Evolutionary conservation across 2,888 invertebrate species (phyloP), one percentile per base, ranked within the genome.

Genomic region (Formica aserva): DNA sequence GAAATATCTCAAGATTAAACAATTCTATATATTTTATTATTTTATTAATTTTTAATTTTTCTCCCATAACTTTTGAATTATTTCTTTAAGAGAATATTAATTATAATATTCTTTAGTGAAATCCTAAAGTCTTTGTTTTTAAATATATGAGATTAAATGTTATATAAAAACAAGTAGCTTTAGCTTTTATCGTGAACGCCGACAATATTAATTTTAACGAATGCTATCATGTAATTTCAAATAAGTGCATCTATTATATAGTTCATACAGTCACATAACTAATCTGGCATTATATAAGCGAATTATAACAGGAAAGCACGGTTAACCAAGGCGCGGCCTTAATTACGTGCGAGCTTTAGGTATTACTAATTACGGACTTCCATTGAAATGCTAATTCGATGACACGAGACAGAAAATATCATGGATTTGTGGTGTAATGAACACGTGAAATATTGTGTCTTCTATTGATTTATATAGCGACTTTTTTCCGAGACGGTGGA

Each of bases 191-290:
- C 41, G 22, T 18, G 60, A 45, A 60, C 41, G 67, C 11, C 38
- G 15, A n/a, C 35, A 1, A 4, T 78, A 18, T 80, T 80, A 71
- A 45, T 22, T 78, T 78, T 45, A 45, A 9, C 15, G 13, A 38
- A 60, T 22, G 22, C 32, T 32, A 22, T 35, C 18, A 35, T 69
- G 32, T 60, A 45, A 69, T 69, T 22, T 60, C 45, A 48, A 48
- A 62, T 69, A 71, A 80, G 55, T 71, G 48, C 35, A 62, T 45
- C 45, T 69, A 60, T n/a, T 55, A 66, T 57, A 22, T 32, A 45
- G 69, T 78, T n/a, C 55, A 66, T 57, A 22, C 45, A 45, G 69
- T 78, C 69, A 60, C 32, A 13, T 69, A 78, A 78, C 41, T 78
- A 69, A 65, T 35, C 45, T n/a, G 18, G 18, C 35, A 48, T 71